phyloP scores from a whole-genome alignment of 2,113 vertebrate species.

The Rissa tridactyla region DNA sequence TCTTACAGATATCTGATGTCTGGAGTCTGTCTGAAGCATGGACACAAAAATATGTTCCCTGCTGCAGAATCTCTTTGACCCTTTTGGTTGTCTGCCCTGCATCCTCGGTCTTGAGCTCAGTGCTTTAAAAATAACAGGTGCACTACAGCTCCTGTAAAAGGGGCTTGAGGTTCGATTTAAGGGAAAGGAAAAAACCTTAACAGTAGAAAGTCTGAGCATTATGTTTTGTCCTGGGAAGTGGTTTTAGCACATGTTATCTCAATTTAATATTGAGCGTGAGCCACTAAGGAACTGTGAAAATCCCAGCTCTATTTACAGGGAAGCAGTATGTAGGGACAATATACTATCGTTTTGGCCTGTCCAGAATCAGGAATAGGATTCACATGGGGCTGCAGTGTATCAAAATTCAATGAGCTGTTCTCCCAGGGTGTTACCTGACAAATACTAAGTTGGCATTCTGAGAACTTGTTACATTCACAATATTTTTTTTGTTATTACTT shows the following conservation, averaged over 20 bases:
- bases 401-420: not conserved
- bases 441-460: not conserved
- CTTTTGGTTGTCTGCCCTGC: not conserved
- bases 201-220: not conserved
- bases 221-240: not conserved
- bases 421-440: not conserved
- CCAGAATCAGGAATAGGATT: not conserved
- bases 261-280: not conserved
- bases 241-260: not conserved
- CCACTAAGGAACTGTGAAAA: not conserved
- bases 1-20: slow-evolving; percentile 14
- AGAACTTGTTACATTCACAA: not conserved
- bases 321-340: not conserved
- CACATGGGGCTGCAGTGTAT: not conserved
- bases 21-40: not conserved
- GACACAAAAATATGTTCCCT: not conserved
- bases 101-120: not conserved
- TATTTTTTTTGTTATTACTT: not conserved
- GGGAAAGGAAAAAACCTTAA: not conserved
- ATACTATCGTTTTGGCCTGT: not conserved
- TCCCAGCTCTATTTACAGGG: not conserved
- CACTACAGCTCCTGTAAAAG: not conserved
- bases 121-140: slow-evolving; percentile 10
- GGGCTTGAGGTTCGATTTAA: not conserved
- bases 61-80: not conserved